Evolutionary conservation across 2,797 vertebrate species (phyloP).

Genomic region (Anguilla anguilla): DNA sequence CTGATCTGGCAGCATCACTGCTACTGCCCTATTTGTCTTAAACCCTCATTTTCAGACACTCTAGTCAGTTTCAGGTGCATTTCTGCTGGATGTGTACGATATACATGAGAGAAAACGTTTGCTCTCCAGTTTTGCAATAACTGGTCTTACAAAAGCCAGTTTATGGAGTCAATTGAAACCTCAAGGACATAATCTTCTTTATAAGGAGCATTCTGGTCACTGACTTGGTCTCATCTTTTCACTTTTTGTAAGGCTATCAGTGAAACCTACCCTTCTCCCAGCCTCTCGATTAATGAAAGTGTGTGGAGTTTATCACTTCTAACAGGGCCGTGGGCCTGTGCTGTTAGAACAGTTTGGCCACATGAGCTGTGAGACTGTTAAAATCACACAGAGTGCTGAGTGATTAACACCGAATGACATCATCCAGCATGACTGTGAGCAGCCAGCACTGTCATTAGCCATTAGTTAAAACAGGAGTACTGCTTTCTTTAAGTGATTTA

Average conservation of each 20-base stretch:
- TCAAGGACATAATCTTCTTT: background rate
- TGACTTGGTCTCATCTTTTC: background rate
- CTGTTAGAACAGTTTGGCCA: background rate
- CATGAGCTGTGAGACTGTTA: background rate
- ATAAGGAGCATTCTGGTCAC: too few species aligned
- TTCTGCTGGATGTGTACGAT: background rate
- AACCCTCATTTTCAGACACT: too few species aligned
- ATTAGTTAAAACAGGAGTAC: background rate
- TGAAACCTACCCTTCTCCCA: background rate
- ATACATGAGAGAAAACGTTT: background rate
- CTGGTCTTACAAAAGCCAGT: background rate
- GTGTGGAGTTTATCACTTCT: background rate
- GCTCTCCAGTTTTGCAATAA: background rate
- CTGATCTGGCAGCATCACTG: too few species aligned
- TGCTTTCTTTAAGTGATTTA: background rate
- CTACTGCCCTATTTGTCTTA: background rate
- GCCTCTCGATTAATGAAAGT: background rate
- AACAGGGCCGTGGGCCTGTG: background rate
- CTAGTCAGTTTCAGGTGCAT: background rate
- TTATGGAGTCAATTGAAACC: background rate
- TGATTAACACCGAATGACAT: background rate
- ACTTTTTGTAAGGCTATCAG: background rate
- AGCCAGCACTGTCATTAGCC: background rate
- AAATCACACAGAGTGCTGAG: background rate
- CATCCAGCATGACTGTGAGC: background rate